Base-by-base conservation (phyloP, 1,140 invertebrate species). In the Dolichoris vasculosae region DNA sequence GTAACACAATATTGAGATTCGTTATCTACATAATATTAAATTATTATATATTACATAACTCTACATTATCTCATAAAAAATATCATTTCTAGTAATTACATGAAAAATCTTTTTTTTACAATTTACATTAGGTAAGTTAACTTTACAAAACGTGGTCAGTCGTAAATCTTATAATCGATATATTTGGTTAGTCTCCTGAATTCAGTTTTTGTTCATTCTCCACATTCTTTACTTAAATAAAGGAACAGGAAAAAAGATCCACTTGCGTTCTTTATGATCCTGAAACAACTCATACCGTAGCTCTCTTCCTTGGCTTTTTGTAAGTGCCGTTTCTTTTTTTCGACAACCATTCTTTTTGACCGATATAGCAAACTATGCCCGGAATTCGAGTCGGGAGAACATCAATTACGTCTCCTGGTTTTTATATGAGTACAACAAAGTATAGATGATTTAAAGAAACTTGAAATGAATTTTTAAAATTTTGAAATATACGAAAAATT, bases 161-260 rank as follows among this genome's bases (percentile, higher is more conserved):
- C 85, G 85, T 88, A 86, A 88, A 87, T 88, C 88, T 82, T 17
- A 23, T 35, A 71, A 87, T 88, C 88, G 87, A 88, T 90, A 87
- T 88, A 88, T 90, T 88, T 86, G 78, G 82, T 87, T 89, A 88
- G 86, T 84, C 76, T 48, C 23, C 71, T 64, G 83, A 59, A 88
- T 87, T 86, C 87, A 30, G 85, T 83, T 86, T 81, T 78, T 55
- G 35, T 83, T 40, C 35, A 38, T 80, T 76, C 82, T 26, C 67
- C 71, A 67, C 81, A 79, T 82, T 88, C 87, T 87, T 78, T 77
- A 73, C 77, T 84, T 84, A 38, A 73, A 73, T 0, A 43, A 82
- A n/a, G 26, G 8, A 23, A 35, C 30, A 51, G 8, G 20, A 73
- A 82, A 73, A 73, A 73, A 71, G 35, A 40, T 32, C n/a, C 13